phyloP scores from a whole-genome alignment of 2,797 vertebrate species.

The Naso thynnoides region DNA sequence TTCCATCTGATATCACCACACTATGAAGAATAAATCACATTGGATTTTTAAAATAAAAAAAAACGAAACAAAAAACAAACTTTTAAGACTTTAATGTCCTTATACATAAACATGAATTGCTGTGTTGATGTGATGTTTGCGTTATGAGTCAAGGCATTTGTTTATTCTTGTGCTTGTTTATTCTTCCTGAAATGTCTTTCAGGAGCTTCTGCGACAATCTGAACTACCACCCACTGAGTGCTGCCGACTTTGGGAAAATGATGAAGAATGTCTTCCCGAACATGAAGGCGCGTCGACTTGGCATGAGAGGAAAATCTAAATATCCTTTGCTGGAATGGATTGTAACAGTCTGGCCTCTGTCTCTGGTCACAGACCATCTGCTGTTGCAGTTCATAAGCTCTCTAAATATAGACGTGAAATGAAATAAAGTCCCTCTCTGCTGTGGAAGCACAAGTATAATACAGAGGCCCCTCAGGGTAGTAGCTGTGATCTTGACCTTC shows the following conservation, averaged over 20 bases:
- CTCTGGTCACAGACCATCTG: conserved; percentile 85
- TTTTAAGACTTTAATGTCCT: neutral
- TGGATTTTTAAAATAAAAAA: too few relatives aligned
- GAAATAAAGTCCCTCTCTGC: conserved; percentile 79
- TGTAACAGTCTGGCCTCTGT: conserved; percentile 76
- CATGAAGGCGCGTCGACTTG: conserved; percentile 99
- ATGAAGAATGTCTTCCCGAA: conserved; percentile 99
- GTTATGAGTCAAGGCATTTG: neutral
- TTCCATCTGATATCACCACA: neutral
- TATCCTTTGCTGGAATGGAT: conserved; percentile 91
- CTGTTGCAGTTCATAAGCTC: conserved; percentile 82
- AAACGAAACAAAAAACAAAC: too few relatives aligned
- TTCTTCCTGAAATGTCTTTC: conserved; percentile 71
- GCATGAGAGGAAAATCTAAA: conserved; percentile 99
- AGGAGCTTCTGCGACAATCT: conserved; percentile 99
- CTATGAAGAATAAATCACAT: too few relatives aligned
- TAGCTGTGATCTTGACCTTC: conserved; percentile 75
- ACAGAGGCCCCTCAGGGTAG: conserved; percentile 65
- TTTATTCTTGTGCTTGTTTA: neutral
- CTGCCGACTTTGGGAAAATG: conserved; percentile 99
- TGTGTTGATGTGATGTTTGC: neutral
- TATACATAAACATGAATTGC: neutral
- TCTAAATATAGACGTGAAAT: conserved; percentile 89
- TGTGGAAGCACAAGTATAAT: conserved; percentile 66
- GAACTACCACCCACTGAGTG: conserved; percentile 97